Evolutionary conservation across 2,888 invertebrate genomes (phyloP), one percentile per base, ranked within the genome.

Genomic region (Sinohyriopsis cumingii): DNA sequence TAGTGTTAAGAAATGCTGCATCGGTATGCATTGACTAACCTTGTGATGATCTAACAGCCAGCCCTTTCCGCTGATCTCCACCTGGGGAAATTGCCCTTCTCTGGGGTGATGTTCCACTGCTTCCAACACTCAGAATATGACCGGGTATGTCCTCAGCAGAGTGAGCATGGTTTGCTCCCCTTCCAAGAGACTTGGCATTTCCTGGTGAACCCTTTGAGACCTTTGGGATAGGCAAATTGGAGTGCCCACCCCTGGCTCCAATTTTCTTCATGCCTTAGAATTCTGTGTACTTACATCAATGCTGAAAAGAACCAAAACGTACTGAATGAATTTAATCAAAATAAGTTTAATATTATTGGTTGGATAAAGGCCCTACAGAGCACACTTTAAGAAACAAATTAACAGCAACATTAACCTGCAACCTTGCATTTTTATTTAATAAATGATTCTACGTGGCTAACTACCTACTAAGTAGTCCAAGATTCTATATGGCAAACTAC

Each of bases 121-220:
- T 71, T 15, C 74, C 74, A 66, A 77, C 60, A 71, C 79, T 82
- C 18, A 80, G 75, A 5, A 83, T 79, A 15, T 76, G 73, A 20
- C 82, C 73, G 6, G 84, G 82, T 33, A 85, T 78, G 65, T 86
- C 84, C 72, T 86, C 86, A 2, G 85, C 82, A 24, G 86, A 86
- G 55, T 81, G 79, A 28, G 85, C 79, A 56, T 79, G 76, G 65
- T 69, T 74, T 33, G 73, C 73, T n/a, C 79, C 80, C 64, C 75
- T 76, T 28, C 76, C 77, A 12, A 82, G 71, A n/a, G 84, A 80
- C 55, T 79, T 80, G 65, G 81, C 76, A 63, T 75, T 78, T 19
- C 79, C 75, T 22, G 83, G 84, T 28, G 80, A 83, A 28, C 82
- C 81, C 54, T 79, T 81, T 25, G 83, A 83, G 33, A 76, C 66